Evolutionary conservation across 2,113 vertebrate genomes (phyloP).

Genomic region (Notarius lentiginosus): DNA sequence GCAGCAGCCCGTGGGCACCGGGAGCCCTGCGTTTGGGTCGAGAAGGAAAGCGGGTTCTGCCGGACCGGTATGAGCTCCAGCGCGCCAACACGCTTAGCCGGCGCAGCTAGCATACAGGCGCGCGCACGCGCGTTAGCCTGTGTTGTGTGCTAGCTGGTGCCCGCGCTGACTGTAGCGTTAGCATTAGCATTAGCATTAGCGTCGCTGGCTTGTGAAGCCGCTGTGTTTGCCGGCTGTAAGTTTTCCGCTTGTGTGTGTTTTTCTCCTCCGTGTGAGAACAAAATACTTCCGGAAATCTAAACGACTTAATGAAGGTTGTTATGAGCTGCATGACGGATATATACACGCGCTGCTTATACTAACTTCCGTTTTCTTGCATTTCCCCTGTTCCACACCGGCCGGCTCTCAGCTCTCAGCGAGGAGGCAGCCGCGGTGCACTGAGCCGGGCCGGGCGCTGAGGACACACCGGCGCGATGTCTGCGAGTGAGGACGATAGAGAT

Average conservation of each 20-base stretch:
- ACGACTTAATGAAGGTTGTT: not conserved
- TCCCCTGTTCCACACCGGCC: constrained; percentile 50
- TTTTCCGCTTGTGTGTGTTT: constrained; percentile 10
- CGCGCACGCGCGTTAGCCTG: constrained; percentile 52
- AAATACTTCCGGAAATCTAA: too few relatives aligned
- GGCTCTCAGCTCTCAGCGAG: constrained; percentile 36
- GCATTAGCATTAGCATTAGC: not conserved
- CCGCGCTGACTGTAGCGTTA: not conserved
- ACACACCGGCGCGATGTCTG: constrained; percentile 67
- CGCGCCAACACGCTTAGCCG: constrained; percentile 47
- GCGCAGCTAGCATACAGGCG: constrained; percentile 59
- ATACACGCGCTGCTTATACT: constrained; percentile 26
- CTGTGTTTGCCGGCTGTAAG: constrained; percentile 13
- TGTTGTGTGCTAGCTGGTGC: constrained; percentile 24
- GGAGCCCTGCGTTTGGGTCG: too few relatives aligned
- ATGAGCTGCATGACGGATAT: not conserved
- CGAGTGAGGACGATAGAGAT: constrained; percentile 75
- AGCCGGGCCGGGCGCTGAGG: not conserved
- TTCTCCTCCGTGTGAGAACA: not conserved
- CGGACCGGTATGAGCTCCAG: not conserved
- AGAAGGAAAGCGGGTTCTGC: not conserved
- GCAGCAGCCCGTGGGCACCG: not conserved
- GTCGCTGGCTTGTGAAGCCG: not conserved
- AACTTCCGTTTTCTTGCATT: constrained; percentile 68
- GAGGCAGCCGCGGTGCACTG: too few relatives aligned